Evolutionary conservation across 2,888 invertebrate species (phyloP).

Genomic region (Netelia fuscicornis): DNA sequence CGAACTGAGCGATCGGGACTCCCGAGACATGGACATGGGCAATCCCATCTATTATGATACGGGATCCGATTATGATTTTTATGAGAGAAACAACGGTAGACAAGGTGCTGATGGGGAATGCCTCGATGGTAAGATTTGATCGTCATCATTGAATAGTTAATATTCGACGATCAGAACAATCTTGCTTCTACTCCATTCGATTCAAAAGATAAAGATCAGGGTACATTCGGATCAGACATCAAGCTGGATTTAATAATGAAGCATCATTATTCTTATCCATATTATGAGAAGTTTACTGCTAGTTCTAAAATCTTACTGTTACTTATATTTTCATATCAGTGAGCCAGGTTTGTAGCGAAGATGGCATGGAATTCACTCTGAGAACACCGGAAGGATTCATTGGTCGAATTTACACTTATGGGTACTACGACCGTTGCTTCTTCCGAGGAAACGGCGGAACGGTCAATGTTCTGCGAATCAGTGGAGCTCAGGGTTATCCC

Average conservation of each 20-base stretch:
- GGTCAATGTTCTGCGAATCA: constrained; percentile 92
- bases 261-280: no score
- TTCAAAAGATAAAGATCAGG: no score
- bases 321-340: constrained; percentile 86
- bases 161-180: constrained; percentile 60
- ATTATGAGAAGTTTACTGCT: constrained; percentile 38
- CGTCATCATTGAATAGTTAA: constrained; percentile 15
- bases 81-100: constrained; percentile 91
- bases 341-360: constrained; percentile 96
- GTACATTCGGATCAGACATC: no score
- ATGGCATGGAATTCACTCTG: constrained; percentile 97
- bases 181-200: constrained; percentile 36
- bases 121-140: constrained; percentile 90
- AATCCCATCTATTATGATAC: constrained; percentile 95
- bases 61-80: constrained; percentile 93
- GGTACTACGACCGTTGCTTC: constrained; percentile 95
- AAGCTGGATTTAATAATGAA: no score
- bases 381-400: constrained; percentile 95
- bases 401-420: constrained; percentile 96
- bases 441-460: constrained; percentile 96
- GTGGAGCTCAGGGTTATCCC: constrained; percentile 96
- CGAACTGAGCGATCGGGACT: constrained; percentile 95
- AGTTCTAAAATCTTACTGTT: constrained; percentile 2
- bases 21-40: constrained; percentile 92
- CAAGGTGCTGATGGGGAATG: constrained; percentile 91